A percentile compares a stretch with the other conserved stretches of the same genome.
Evolutionary conservation across 2,888 invertebrate species (phyloP).

Genomic region (Andrena haemorrhoa): DNA sequence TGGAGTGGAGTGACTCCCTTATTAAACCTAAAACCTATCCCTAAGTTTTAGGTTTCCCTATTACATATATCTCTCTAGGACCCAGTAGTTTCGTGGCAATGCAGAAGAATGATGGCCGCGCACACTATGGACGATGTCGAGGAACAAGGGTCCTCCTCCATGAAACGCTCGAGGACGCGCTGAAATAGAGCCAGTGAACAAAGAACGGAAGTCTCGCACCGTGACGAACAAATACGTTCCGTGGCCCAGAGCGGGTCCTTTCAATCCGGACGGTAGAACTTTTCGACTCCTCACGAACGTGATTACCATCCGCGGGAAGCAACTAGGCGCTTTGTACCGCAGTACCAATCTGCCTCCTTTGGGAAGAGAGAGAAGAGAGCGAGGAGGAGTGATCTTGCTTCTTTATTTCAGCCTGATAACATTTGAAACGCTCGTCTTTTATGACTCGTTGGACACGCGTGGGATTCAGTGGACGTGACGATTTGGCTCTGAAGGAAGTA

Average conservation of each 20-base stretch:
- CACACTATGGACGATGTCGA: neutral
- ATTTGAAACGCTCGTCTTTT: neutral
- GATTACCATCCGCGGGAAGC: neutral
- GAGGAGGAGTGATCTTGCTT: neutral
- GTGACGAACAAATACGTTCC: slow-evolving; percentile 49
- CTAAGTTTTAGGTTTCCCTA: no score
- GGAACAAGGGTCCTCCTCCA: slow-evolving; percentile 26
- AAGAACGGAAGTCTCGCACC: slow-evolving; percentile 61
- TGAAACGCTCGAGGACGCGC: slow-evolving; percentile 45
- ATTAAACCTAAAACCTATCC: no score
- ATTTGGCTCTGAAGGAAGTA: no score
- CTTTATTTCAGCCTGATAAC: neutral
- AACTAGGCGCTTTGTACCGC: neutral
- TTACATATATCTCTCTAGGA: no score
- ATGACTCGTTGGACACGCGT: neutral
- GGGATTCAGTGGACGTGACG: neutral
- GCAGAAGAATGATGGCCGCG: neutral
- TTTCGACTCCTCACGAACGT: slow-evolving; percentile 12
- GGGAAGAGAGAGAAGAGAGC: neutral
- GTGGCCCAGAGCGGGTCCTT: slow-evolving; percentile 37
- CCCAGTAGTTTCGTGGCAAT: neutral
- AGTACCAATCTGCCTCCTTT: neutral
- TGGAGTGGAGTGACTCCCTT: no score
- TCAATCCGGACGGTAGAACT: slow-evolving; percentile 12
- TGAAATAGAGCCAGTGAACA: slow-evolving; percentile 57